Percentiles rank a stretch among this genome's conserved stretches.
Conservation (phyloP, 1,140 invertebrate genomes). For the Drosophila sturtevanti region DNA sequence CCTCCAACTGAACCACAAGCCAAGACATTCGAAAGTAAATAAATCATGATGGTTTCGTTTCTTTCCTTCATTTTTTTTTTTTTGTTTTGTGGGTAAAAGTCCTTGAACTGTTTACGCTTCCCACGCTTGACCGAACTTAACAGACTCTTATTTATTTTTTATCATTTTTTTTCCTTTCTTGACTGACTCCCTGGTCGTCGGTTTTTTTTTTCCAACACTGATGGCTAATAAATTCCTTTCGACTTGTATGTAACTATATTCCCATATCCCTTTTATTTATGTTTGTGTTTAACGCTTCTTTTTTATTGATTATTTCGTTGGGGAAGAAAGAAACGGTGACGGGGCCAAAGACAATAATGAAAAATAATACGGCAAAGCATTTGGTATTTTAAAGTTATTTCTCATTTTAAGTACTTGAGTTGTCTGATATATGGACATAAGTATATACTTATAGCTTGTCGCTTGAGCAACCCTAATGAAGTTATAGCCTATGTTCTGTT, state of each 20-base stretch:
- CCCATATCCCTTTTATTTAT: constrained; percentile 67
- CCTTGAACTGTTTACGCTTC: constrained; percentile 71
- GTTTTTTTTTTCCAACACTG: constrained; percentile 30
- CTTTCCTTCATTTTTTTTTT: not conserved
- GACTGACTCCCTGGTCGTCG: constrained; percentile 28
- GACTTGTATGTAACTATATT: constrained; percentile 14
- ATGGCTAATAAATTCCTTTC: constrained; percentile 60
- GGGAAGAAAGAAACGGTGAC: not conserved
- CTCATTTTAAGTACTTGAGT: constrained; percentile 50
- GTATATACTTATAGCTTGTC: constrained; percentile 35
- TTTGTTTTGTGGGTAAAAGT: constrained; percentile 29
- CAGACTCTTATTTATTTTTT: constrained; percentile 62
- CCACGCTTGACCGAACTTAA: constrained; percentile 47
- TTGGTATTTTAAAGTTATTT: constrained; percentile 50
- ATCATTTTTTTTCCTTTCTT: constrained; percentile 53
- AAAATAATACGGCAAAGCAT: constrained; percentile 6
- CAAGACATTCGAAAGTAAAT: constrained; percentile 73
- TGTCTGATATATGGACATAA: constrained; percentile 48
- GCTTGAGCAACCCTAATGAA: constrained; percentile 65
- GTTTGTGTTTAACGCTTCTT: constrained; percentile 58
- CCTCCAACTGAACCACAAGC: constrained; percentile 48
- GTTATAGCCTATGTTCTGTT: constrained; percentile 54
- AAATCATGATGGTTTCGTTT: constrained; percentile 63
- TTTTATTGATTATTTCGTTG: constrained; percentile 66
- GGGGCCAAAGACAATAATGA: not conserved